Percentiles rank a stretch among this genome's conserved stretches.
Conservation (phyloP, 2,888 invertebrate species). For the Hypena proboscidalis region DNA sequence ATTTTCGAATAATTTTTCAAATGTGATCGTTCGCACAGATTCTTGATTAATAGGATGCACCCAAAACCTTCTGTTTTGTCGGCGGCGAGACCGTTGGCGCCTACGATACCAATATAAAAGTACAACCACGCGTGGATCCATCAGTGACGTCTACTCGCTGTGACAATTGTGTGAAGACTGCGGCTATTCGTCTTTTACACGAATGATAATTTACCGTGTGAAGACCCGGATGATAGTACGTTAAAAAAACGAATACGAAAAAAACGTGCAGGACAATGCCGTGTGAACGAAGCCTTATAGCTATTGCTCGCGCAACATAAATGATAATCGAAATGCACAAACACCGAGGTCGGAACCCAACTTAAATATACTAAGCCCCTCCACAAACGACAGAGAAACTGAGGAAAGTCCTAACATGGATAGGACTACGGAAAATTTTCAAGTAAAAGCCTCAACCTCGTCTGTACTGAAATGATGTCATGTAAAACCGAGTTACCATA, state of each 20-base stretch:
- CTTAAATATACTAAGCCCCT: no score
- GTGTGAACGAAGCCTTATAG: no score
- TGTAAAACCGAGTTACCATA: background rate
- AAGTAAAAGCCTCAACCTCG: background rate
- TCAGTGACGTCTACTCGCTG: conserved; percentile 26
- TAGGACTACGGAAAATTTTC: background rate
- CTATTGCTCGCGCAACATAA: no score
- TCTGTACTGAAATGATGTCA: background rate
- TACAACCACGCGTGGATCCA: conserved; percentile 29
- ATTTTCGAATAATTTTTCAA: conserved; percentile 26
- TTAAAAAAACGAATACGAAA: no score
- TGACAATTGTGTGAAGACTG: conserved; percentile 27
- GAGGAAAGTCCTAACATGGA: no score
- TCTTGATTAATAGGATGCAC: conserved; percentile 34
- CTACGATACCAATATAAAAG: conserved; percentile 30
- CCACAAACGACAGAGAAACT: no score
- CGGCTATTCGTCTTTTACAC: conserved; percentile 33
- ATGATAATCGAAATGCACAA: no score
- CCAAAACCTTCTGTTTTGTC: conserved; percentile 18
- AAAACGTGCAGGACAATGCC: no score
- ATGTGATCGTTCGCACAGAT: conserved; percentile 28
- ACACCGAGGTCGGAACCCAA: no score
- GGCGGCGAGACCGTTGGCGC: conserved; percentile 26
- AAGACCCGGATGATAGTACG: no score
- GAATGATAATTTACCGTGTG: no score